phyloP scores from a whole-genome alignment of 2,113 vertebrate genomes.

The Phrynosoma blainvillii region DNA sequence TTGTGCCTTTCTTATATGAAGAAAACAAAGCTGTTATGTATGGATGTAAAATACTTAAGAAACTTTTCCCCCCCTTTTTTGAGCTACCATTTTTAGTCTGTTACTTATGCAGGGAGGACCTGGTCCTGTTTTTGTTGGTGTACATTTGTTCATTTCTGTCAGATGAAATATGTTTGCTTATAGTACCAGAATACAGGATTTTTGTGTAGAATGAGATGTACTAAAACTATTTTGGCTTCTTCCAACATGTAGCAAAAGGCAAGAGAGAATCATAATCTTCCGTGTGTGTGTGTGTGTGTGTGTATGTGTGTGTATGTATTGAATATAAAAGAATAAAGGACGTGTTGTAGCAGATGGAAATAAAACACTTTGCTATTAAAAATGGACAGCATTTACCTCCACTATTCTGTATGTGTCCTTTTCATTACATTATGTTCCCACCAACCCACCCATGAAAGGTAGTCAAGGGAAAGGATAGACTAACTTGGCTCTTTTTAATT shows the following conservation, averaged over 20 bases:
- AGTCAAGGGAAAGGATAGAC: neutral
- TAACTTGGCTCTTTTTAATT: neutral
- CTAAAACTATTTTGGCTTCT: constrained; percentile 11
- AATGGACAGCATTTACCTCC: neutral
- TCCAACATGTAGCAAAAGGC: neutral
- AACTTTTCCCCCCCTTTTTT: neutral
- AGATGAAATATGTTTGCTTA: constrained; percentile 22
- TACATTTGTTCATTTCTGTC: constrained; percentile 39
- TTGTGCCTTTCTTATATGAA: constrained; percentile 62
- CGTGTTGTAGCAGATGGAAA: neutral
- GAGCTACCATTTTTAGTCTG: constrained; percentile 36
- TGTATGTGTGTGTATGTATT: neutral
- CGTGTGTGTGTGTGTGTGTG: neutral
- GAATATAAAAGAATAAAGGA: neutral
- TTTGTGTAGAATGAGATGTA: constrained; percentile 29
- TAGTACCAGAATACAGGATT: constrained; percentile 32
- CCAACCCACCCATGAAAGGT: neutral
- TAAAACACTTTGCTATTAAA: neutral
- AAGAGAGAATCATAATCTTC: neutral
- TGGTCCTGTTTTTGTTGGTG: constrained; percentile 10
- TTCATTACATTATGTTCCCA: neutral
- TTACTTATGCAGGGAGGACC: constrained; percentile 26
- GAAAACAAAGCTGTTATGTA: constrained; percentile 61
- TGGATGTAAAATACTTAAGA: constrained; percentile 56
- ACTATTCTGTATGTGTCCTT: neutral